Evolutionary conservation across 1,140 invertebrate species (phyloP).

Genomic region (Euura lappo): DNA sequence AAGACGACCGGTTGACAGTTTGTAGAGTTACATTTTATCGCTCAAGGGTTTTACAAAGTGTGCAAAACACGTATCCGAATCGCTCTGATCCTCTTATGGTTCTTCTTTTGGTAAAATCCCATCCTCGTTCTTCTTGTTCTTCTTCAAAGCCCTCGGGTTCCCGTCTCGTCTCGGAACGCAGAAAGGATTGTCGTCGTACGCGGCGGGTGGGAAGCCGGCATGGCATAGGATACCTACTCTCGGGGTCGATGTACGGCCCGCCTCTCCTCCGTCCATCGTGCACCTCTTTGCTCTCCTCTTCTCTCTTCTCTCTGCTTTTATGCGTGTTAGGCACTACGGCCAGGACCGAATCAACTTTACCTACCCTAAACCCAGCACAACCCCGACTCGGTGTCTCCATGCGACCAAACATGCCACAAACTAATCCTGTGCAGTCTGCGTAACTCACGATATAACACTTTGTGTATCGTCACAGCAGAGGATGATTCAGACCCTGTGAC

Average conservation of each 20-base stretch:
- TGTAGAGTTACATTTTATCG: too few relatives aligned
- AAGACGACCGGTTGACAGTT: too few relatives aligned
- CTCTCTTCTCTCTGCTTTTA: not conserved
- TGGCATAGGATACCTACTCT: not conserved
- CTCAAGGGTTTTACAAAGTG: too few relatives aligned
- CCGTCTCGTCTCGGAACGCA: not conserved
- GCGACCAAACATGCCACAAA: too few relatives aligned
- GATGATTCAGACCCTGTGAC: too few relatives aligned
- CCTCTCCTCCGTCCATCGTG: not conserved
- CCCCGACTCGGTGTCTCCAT: too few relatives aligned
- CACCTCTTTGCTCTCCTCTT: not conserved
- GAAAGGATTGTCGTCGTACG: constrained; percentile 6
- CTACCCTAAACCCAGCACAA: too few relatives aligned
- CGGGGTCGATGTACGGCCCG: constrained; percentile 4
- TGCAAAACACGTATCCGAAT: not conserved
- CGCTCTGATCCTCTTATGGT: not conserved
- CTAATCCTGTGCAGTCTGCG: too few relatives aligned
- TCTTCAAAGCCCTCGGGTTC: not conserved
- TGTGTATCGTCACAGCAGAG: too few relatives aligned
- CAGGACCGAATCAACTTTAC: not conserved
- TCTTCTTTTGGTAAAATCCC: not conserved
- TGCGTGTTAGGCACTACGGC: not conserved
- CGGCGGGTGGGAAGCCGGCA: constrained; percentile 3
- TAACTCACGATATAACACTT: too few relatives aligned
- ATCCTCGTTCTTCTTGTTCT: not conserved